Evolutionary conservation across 2,888 invertebrate genomes (phyloP), one percentile per base, ranked within the genome.

Genomic region (Torymus aiolomorphi): DNA sequence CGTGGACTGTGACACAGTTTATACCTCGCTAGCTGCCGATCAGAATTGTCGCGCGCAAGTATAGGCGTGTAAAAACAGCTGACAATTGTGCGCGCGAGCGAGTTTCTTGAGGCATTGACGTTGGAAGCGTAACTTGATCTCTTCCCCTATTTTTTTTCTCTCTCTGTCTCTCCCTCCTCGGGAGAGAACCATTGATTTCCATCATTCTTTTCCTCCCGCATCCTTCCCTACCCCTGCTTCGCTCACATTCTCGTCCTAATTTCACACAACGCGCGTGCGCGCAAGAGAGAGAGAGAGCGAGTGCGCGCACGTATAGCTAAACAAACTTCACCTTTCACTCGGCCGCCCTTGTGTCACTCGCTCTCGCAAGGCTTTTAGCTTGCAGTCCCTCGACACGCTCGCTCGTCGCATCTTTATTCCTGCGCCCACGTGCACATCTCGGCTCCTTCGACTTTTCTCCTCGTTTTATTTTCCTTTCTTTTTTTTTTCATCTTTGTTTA

Each of bases 161-260:
- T 20, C 20, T 20, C 20, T 20, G 1, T 20, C 20, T 18, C 49
- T 61, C 61, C 2, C 16, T 56, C 57, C 31, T 0, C 52, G 63
- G 5, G 13, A 24, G 67, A 72, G 51, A 42, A 42, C 52, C 73
- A 67, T 73, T 72, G 77, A 77, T 72, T 77, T 66, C 66, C 77
- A 54, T 72, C 71, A 13, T 72, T 73, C 62, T 59, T 16, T 42
- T 16, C 11, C 56, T 52, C 52, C 14, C n/a, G 31, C 42, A 56
- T 51, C 14, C 14, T 51, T 20, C 52, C n/a, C n/a, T 4, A 13
- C 16, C 16, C 13, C 51, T 12, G 2, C 24, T 66, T 31, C 14
- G 10, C 20, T 12, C 42, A 42, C 42, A 42, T 42, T 42, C 62
- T n/a, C 63, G 70, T 71, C 42, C 71, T 77, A 71, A 77, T 71